Evolutionary conservation across 1,140 invertebrate species (phyloP).

Genomic region (Papilio polytes): DNA sequence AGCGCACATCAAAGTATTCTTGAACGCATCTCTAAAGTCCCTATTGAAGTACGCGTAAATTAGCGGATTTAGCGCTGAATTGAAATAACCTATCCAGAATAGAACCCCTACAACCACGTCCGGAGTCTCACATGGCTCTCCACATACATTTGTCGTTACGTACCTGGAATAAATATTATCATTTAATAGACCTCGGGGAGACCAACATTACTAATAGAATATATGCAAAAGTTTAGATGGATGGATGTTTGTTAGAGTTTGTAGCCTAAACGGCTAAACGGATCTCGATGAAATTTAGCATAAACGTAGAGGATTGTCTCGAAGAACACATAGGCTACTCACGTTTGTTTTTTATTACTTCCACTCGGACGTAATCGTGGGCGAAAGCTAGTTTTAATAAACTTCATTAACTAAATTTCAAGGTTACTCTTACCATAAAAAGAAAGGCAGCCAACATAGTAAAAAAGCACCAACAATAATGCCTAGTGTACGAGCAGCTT

Average conservation of each 20-base stretch:
- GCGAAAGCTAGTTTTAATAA: no score
- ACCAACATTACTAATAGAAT: no score
- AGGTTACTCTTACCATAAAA: conserved; percentile 87
- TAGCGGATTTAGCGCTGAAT: conserved; percentile 97
- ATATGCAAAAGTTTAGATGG: no score
- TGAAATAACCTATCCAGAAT: conserved; percentile 96
- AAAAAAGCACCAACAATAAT: conserved; percentile 96
- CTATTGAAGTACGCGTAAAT: conserved; percentile 99
- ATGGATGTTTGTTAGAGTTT: no score
- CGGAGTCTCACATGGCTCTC: conserved; percentile 92
- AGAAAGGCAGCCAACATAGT: conserved; percentile 96
- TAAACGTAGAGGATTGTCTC: no score
- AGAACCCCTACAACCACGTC: conserved; percentile 91
- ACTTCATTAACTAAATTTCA: not conserved
- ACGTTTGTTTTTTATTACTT: no score
- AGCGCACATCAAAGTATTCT: conserved; percentile 94
- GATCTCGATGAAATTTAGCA: no score
- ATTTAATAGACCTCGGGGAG: not conserved
- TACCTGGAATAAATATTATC: conserved; percentile 87
- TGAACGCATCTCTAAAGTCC: conserved; percentile 98
- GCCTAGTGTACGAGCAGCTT: conserved; percentile 95
- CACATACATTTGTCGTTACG: conserved; percentile 93
- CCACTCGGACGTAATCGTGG: no score
- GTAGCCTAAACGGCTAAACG: no score
- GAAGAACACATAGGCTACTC: no score